Evolutionary conservation across 2,797 vertebrate genomes (phyloP), one percentile per base, ranked within the genome.

Genomic region (Arctocebus calabarensis): DNA sequence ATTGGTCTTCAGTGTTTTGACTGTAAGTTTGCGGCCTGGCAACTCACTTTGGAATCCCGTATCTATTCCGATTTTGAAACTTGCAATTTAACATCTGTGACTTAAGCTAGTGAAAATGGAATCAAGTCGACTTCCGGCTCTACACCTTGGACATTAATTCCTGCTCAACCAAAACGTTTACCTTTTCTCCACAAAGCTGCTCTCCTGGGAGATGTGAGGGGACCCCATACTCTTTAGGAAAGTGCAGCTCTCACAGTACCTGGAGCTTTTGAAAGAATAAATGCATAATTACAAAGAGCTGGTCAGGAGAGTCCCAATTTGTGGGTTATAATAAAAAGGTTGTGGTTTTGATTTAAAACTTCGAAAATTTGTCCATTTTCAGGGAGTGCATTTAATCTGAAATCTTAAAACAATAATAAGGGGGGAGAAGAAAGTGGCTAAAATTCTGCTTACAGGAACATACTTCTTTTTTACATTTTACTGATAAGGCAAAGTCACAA

Each of bases 261-360:
- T 40, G 40, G 88, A 85, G 92, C n/a, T 82, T 93, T 91, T 96
- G 71, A 88, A 83, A 94, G 70, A 92, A 88, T 43, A 95, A 97
- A 92, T 77, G 59, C 0, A 1, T 96, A 92, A 96, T 92, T 97
- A 82, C 96, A 94, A 77, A 90, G 27, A 77, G 77, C 92, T 94
- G 52, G 84, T 89, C 62, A 87, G 66, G 81, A 95, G 45, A 93
- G 45, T 14, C 43, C 40, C 43, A 85, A 62, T 83, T 71, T 90
- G 90, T 94, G 82, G 27, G 7, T 91, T 91, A 73, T 64, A 88
- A 78, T 93, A 73, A 91, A 95, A 87, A 75, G 43, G 19, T 40
- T 59, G 40, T 88, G 45, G 73, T 93, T 96, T 94, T 92, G n/a
- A 45, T 82, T 84, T 84, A 75, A 71, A 90, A 84, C 48, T 92